A percentile compares a stretch with the other conserved stretches of the same genome.
phyloP scores from a whole-genome alignment of 2,888 invertebrate genomes.

The Lomographa bimaculata region DNA sequence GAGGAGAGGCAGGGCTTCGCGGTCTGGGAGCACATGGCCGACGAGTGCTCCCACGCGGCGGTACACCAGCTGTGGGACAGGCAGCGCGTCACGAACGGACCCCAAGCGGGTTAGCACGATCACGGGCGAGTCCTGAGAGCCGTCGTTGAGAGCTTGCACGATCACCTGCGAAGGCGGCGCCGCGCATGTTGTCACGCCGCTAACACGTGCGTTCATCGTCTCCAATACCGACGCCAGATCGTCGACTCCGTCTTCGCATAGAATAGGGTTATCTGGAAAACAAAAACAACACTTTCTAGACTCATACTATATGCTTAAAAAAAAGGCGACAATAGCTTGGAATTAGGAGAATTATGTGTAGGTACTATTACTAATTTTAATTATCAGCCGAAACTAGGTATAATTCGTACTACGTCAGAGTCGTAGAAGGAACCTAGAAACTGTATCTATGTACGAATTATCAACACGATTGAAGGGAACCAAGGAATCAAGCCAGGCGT shows the following conservation, averaged over 20 bases:
- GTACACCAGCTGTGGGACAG: conserved; percentile 55
- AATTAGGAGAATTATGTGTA: no score
- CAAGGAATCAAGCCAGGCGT: no score
- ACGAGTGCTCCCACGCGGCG: conserved; percentile 65
- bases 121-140: conserved; percentile 40
- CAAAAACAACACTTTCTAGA: background rate
- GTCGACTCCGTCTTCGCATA: conserved; percentile 89
- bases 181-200: conserved; percentile 85
- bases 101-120: conserved; percentile 59
- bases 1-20: conserved; percentile 63
- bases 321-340: no score
- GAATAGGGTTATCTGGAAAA: conserved; percentile 90
- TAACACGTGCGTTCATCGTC: conserved; percentile 88
- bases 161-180: conserved; percentile 59
- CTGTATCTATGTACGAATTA: no score
- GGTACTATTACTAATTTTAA: no score
- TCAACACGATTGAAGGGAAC: no score
- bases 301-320: no score
- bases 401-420: no score
- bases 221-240: conserved; percentile 88
- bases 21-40: conserved; percentile 65
- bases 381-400: no score
- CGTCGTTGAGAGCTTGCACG: conserved; percentile 67
- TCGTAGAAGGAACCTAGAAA: no score
- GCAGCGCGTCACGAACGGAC: conserved; percentile 29